Percentiles rank a stretch among this genome's conserved stretches.
These are phyloP conservation scores for Epinotia nisella DNA, from an alignment of 2,888 invertebrate genomes.

Conservation along the genomic window DNA sequence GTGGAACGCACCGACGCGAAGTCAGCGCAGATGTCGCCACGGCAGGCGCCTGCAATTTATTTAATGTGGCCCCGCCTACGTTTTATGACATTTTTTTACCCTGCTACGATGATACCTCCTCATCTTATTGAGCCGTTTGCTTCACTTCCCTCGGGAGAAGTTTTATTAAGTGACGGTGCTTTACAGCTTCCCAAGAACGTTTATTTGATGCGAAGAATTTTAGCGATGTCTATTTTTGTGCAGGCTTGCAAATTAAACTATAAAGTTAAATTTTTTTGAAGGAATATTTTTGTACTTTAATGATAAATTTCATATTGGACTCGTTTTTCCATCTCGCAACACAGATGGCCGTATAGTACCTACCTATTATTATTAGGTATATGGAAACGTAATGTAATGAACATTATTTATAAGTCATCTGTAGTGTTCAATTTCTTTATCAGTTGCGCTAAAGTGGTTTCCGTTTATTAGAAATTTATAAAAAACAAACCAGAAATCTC, in stretches of 20 bases:
- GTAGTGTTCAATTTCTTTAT: no score
- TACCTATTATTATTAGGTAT: no score
- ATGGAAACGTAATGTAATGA: no score
- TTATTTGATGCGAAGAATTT: conserved; percentile 58
- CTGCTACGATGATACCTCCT: conserved; percentile 72
- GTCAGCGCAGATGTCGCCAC: conserved; percentile 70
- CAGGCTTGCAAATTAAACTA: conserved; percentile 25
- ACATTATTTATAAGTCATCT: no score
- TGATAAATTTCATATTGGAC: not conserved
- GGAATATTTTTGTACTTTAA: not conserved
- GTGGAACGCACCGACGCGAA: conserved; percentile 49
- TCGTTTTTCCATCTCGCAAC: no score
- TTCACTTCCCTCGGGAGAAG: conserved; percentile 70
- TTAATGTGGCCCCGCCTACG: conserved; percentile 74
- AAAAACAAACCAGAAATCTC: no score
- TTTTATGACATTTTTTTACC: conserved; percentile 73
- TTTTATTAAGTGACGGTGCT: conserved; percentile 79
- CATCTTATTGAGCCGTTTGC: conserved; percentile 80
- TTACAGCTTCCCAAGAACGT: conserved; percentile 61
- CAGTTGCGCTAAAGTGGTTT: no score
- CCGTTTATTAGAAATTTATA: no score
- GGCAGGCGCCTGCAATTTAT: conserved; percentile 78
- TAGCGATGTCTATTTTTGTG: conserved; percentile 46
- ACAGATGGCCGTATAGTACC: no score
- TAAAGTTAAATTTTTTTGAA: not conserved